These are phyloP conservation scores for Pogonocherus hispidulus DNA, from an alignment of 2,888 invertebrate genomes.

Conservation along the genomic window DNA sequence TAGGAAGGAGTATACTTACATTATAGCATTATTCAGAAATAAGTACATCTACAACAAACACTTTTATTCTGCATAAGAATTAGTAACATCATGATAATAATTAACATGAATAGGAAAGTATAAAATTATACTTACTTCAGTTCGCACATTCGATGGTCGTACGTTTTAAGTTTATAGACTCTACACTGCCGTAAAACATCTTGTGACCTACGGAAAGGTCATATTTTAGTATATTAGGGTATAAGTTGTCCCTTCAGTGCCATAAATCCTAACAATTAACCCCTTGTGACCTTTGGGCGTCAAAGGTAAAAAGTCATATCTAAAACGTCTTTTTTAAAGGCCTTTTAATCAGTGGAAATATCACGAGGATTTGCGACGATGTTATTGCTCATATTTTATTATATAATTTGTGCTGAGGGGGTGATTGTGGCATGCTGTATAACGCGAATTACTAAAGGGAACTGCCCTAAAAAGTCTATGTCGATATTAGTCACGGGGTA, in stretches of 20 bases:
- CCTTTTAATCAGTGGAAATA: constrained; percentile 54
- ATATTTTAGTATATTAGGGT: constrained; percentile 66
- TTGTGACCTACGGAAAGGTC: constrained; percentile 66
- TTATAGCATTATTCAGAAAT: too few relatives aligned
- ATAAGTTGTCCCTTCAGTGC: constrained; percentile 67
- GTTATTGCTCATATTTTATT: constrained; percentile 40
- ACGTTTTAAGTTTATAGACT: constrained; percentile 35
- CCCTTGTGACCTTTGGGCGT: constrained; percentile 65
- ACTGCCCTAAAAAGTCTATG: constrained; percentile 58
- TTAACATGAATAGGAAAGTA: not conserved
- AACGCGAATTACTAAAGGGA: constrained; percentile 49
- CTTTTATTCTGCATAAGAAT: not conserved
- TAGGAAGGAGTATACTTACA: too few relatives aligned
- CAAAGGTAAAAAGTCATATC: constrained; percentile 64
- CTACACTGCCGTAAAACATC: constrained; percentile 51
- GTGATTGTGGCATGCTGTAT: constrained; percentile 30
- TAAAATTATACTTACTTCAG: not conserved
- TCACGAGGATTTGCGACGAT: constrained; percentile 41
- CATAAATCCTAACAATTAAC: constrained; percentile 67
- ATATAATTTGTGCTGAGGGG: constrained; percentile 43
- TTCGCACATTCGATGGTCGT: not conserved
- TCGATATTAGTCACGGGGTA: constrained; percentile 52
- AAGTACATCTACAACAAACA: not conserved
- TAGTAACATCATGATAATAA: not conserved
- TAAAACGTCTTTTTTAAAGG: constrained; percentile 58